Base-by-base conservation (phyloP, 1,140 invertebrate species). In the Cydia fagiglandana region DNA sequence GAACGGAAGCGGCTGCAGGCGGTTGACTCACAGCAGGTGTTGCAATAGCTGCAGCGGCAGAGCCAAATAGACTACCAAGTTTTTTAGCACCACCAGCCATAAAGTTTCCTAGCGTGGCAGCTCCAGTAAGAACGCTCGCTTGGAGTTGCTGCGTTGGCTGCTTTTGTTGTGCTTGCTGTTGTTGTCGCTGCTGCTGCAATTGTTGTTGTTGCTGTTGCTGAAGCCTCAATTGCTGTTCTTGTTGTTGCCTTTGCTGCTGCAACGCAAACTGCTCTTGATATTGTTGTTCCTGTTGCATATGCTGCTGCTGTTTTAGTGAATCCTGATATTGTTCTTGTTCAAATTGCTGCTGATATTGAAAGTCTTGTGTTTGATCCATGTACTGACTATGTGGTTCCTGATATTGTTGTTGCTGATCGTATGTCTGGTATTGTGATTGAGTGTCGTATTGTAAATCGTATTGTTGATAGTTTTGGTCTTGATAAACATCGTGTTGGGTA, bases 381-480 rank as follows among this genome's bases (percentile, higher is more conserved):
- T 73, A 73, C 73, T 47, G 61, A 64, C 66, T 66, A n/a, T 75
- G n/a, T 45, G 17, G 61, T 28, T 80, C 61, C 68, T 84, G 73
- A 45, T 30, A 73, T 24, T 47, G 73, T n/a, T 45, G 17, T n/a
- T 74, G 73, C 20, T 74, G 15, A 17, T 70, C 34, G n/a, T 70
- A 70, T 53, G 47, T 87, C 75, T 83, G 79, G 75, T 79, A 84
- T 74, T 86, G 81, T 76, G 85, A 77, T 78, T 85, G 79, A 74
- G 85, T 83, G 78, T 93, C 92, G 76, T 93, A 94, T 64, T 93
- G 93, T 79, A 94, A 89, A 88, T 95, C 95, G 85, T 94, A 94
- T 81, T 93, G 94, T 74, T 79, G 83, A 80, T 81, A 87, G 76
- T 53, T 87, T 77, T 79, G 75, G 73, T 85, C 84, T n/a, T 85